Base-by-base conservation (phyloP, 2,113 vertebrate species). In the Cettia cetti region DNA sequence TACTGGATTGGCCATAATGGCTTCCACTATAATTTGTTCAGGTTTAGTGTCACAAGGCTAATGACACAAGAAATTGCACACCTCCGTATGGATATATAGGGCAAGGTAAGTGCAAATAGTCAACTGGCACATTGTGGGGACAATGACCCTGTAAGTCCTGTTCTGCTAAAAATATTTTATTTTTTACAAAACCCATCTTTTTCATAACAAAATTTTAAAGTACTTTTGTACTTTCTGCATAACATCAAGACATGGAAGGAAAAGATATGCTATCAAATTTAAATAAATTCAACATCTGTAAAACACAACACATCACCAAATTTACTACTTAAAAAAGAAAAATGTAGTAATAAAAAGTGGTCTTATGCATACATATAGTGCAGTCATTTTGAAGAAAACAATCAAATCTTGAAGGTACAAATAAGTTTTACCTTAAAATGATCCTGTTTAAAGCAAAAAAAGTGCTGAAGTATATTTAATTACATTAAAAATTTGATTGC, bases 111-210 rank as follows among this genome's bases (percentile, higher is more conserved):
- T 99, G 99, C 99, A 99, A 99, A 99, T 98, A 98, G 98, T 99
- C 98, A 98, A 98, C 99, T 99, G 99, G 99, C 99, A 99, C 99
- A 98, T 99, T 98, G 99, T 99, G 99, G 99, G 99, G 99, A 99
- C 99, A 99, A 98, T 99, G 99, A 99, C 99, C 99, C 99, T 99
- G 99, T 99, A 99, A 99, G 99, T 99, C 99, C 99, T 98, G 99
- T 99, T 99, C 98, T 99, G 99, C 99, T 99, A 99, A 99, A 99
- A 99, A 99, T 99, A 99, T 99, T 99, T 99, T 99, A 98, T 97
- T 99, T 99, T 99, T 99, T 99, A 99, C 98, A 99, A 99, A 99
- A 99, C 97, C 98, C 98, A 98, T 98, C 97, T 98, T 98, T 97
- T 98, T 98, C 98, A 98, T 98, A 98, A 98, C 98, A 98, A 98